Evolutionary conservation across 2,797 vertebrate species (phyloP).

Genomic region (Anguilla anguilla): DNA sequence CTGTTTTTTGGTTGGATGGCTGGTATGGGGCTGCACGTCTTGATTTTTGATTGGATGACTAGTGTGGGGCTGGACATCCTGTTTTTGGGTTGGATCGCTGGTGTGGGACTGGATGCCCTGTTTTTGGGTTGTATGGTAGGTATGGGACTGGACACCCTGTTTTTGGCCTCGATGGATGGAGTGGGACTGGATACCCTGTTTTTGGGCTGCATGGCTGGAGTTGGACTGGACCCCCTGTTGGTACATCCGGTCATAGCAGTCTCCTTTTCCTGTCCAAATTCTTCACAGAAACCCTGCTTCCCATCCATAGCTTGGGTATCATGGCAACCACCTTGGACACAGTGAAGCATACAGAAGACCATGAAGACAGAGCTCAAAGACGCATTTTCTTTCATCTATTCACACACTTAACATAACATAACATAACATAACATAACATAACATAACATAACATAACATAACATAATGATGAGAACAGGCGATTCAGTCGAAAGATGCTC

Average conservation of each 20-base stretch:
- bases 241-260: background rate
- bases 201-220: background rate
- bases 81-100: background rate
- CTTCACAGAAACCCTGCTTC: conserved; percentile 22
- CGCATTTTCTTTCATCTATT: background rate
- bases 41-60: background rate
- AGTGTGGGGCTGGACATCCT: background rate
- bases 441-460: too few relatives aligned
- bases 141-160: background rate
- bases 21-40: background rate
- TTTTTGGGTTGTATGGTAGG: background rate
- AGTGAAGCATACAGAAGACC: background rate
- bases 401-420: too few relatives aligned
- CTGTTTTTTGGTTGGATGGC: background rate
- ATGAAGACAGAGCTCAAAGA: background rate
- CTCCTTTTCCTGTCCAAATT: conserved; percentile 24
- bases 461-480: too few relatives aligned
- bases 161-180: background rate
- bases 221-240: background rate
- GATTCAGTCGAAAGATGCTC: too few relatives aligned
- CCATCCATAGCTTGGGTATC: conserved; percentile 17
- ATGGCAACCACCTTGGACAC: conserved; percentile 36
- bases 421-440: too few relatives aligned
- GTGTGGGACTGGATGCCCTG: background rate
- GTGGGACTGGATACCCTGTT: background rate